A percentile compares a stretch with the other conserved stretches of the same genome.
phyloP scores from a whole-genome alignment of 2,888 invertebrate species.

The Tipula unca region DNA sequence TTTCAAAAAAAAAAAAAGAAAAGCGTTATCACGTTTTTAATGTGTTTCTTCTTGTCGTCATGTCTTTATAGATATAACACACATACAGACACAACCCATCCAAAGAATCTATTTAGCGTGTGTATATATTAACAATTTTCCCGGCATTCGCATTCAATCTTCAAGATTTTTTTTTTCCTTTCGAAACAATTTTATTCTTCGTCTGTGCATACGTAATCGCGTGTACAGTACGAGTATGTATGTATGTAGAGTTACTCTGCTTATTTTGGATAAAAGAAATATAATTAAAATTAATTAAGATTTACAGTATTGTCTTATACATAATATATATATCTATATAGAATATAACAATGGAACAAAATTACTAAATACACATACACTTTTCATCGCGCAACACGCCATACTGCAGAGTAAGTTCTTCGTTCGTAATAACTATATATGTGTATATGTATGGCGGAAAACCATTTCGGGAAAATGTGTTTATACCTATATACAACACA shows the following conservation, averaged over 20 bases:
- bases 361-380: not conserved
- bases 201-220: not conserved
- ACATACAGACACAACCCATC: not conserved
- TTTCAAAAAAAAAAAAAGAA: too few species aligned
- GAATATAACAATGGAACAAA: not conserved
- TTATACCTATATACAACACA: not conserved
- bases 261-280: not conserved
- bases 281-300: not conserved
- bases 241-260: too few species aligned
- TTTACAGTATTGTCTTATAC: not conserved
- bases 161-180: not conserved
- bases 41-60: not conserved
- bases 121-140: not conserved
- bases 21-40: not conserved
- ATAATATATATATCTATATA: too few species aligned
- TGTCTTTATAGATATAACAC: not conserved
- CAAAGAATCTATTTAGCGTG: too few species aligned
- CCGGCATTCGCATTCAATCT: not conserved
- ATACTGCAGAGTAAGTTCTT: not conserved
- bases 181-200: not conserved
- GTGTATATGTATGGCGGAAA: too few species aligned
- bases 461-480: not conserved
- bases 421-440: not conserved
- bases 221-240: not conserved
- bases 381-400: not conserved